These are phyloP conservation scores for Leucophenga montana DNA, from an alignment of 2,888 invertebrate genomes.

Conservation along the genomic window DNA sequence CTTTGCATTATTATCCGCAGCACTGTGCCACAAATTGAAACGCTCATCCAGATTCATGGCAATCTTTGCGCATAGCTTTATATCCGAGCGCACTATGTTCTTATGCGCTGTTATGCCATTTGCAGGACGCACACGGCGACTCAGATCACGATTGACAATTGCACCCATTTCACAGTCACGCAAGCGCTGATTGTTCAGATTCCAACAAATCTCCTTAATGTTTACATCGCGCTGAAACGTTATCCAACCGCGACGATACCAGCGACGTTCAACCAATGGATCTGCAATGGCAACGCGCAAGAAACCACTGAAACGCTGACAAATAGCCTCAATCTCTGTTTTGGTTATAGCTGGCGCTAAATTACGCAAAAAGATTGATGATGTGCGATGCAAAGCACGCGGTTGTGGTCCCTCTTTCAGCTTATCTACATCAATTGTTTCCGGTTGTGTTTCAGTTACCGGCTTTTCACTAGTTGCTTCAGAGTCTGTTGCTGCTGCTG, in stretches of 20 bases:
- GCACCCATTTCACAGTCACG: conserved; percentile 77
- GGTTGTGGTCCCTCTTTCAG: conserved; percentile 74
- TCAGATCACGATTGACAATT: conserved; percentile 96
- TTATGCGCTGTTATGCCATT: conserved; percentile 93
- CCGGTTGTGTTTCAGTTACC: conserved; percentile 39
- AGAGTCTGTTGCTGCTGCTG: neutral
- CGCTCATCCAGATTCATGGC: conserved; percentile 92
- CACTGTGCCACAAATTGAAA: conserved; percentile 82
- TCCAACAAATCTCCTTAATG: conserved; percentile 99
- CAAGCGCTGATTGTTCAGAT: conserved; percentile 91
- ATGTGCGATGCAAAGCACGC: conserved; percentile 92
- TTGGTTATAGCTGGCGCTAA: conserved; percentile 96
- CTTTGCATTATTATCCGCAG: neutral
- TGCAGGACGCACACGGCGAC: conserved; percentile 92
- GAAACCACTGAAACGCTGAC: conserved; percentile 93
- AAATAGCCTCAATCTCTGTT: conserved; percentile 96
- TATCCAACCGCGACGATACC: conserved; percentile 98
- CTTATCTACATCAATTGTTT: conserved; percentile 74
- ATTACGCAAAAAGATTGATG: conserved; percentile 96
- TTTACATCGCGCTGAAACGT: conserved; percentile 97
- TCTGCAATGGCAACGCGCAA: conserved; percentile 96
- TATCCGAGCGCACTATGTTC: conserved; percentile 90
- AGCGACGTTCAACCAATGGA: conserved; percentile 95
- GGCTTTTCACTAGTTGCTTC: too few relatives aligned
- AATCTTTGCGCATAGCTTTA: conserved; percentile 92